phyloP scores from a whole-genome alignment of 2,888 invertebrate species.

The Diachrysia chrysitis region DNA sequence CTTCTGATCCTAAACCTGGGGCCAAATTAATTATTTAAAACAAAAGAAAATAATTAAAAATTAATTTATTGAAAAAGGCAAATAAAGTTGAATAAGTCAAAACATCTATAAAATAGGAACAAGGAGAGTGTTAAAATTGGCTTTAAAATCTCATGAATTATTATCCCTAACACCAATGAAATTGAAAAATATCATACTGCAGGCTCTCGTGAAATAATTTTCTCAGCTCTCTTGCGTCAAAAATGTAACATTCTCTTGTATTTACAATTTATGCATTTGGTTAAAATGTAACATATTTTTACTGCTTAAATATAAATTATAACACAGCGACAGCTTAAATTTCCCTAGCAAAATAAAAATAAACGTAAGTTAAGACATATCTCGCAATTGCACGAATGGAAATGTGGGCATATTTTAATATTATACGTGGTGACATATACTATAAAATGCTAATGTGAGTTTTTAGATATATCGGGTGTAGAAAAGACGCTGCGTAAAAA shows the following conservation, averaged over 20 bases:
- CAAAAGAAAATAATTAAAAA: too few species aligned
- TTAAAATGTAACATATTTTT: neutral
- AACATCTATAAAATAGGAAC: neutral
- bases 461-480: slow-evolving; percentile 8
- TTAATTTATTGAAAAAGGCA: too few species aligned
- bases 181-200: neutral
- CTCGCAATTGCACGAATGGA: slow-evolving; percentile 30
- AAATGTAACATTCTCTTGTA: slow-evolving; percentile 6
- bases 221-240: too few species aligned
- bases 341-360: slow-evolving; percentile 20
- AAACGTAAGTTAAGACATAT: slow-evolving; percentile 33
- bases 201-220: neutral
- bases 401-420: neutral
- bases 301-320: neutral
- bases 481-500: neutral
- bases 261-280: slow-evolving; percentile 9
- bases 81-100: too few species aligned
- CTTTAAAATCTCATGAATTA: neutral
- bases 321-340: slow-evolving; percentile 18
- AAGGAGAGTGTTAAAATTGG: neutral
- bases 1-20: too few species aligned
- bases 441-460: slow-evolving; percentile 14
- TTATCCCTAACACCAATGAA: neutral
- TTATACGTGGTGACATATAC: neutral
- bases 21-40: too few species aligned